These are phyloP conservation scores for Centruroides sculpturatus DNA, from an alignment of 1,140 invertebrate genomes.

Conservation along the genomic window DNA sequence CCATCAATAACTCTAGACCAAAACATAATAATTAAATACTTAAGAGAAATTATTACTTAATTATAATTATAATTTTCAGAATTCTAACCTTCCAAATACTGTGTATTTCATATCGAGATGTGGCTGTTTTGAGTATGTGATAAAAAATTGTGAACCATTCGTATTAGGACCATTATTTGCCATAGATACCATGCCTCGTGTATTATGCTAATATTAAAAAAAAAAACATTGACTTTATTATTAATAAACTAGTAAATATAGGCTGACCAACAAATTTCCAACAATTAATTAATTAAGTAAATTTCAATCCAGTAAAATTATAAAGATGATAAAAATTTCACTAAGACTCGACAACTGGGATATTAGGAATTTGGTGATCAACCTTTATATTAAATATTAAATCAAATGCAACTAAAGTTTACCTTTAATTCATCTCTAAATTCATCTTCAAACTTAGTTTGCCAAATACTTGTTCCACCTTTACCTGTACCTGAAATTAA, in stretches of 20 bases:
- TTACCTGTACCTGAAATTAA: slow-evolving; percentile 61
- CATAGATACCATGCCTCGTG: slow-evolving; percentile 85
- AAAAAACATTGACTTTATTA: too few species aligned
- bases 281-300: too few species aligned
- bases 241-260: too few species aligned
- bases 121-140: slow-evolving; percentile 84
- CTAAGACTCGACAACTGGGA: too few species aligned
- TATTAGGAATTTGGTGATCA: too few species aligned
- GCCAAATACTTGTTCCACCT: slow-evolving; percentile 83
- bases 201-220: slow-evolving; percentile 49
- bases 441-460: slow-evolving; percentile 87
- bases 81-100: slow-evolving; percentile 76
- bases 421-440: slow-evolving; percentile 86
- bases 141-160: slow-evolving; percentile 98
- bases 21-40: background rate
- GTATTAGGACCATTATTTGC: slow-evolving; percentile 97
- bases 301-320: too few species aligned
- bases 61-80: background rate
- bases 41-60: slow-evolving; percentile 8
- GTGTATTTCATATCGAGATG: slow-evolving; percentile 95
- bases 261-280: too few species aligned
- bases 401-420: background rate
- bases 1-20: slow-evolving; percentile 70
- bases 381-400: too few species aligned
- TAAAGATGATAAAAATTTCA: too few species aligned